phyloP scores from a whole-genome alignment of 1,140 invertebrate genomes.

The Ditylenchus dipsaci region DNA sequence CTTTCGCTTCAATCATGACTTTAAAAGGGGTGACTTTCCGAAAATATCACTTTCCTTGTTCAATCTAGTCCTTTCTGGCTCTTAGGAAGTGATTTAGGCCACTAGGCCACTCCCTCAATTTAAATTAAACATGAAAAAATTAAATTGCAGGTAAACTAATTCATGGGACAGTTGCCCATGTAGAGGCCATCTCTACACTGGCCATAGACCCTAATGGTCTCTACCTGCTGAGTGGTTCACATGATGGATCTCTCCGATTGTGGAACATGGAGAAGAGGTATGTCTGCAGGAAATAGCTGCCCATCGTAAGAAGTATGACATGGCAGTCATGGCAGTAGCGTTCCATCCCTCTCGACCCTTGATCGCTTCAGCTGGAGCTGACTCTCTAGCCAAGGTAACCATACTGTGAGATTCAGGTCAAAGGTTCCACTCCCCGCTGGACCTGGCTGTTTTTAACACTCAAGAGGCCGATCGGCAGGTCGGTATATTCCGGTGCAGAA shows the following conservation, averaged over 20 bases:
- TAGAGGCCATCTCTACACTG: constrained; percentile 93
- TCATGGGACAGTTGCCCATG: constrained; percentile 95
- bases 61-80: too few relatives aligned
- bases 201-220: constrained; percentile 95
- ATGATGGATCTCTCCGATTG: constrained; percentile 96
- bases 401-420: neutral
- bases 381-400: constrained; percentile 88
- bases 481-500: too few relatives aligned
- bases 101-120: too few relatives aligned
- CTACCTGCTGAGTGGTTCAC: constrained; percentile 93
- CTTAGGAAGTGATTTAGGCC: too few relatives aligned
- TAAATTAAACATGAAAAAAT: neutral
- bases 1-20: too few relatives aligned
- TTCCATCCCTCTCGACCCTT: constrained; percentile 97
- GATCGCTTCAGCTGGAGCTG: constrained; percentile 95
- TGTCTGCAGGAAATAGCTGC: constrained; percentile 82
- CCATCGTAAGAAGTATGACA: constrained; percentile 98
- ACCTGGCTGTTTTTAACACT: too few relatives aligned
- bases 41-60: too few relatives aligned
- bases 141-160: constrained; percentile 70
- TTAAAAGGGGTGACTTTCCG: too few relatives aligned
- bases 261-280: constrained; percentile 88
- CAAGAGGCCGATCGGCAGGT: too few relatives aligned
- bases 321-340: constrained; percentile 95
- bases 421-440: too few relatives aligned